Evolutionary conservation across 1,140 invertebrate genomes (phyloP), one percentile per base, ranked within the genome.

Genomic region (Heliconius hewitsoni): DNA sequence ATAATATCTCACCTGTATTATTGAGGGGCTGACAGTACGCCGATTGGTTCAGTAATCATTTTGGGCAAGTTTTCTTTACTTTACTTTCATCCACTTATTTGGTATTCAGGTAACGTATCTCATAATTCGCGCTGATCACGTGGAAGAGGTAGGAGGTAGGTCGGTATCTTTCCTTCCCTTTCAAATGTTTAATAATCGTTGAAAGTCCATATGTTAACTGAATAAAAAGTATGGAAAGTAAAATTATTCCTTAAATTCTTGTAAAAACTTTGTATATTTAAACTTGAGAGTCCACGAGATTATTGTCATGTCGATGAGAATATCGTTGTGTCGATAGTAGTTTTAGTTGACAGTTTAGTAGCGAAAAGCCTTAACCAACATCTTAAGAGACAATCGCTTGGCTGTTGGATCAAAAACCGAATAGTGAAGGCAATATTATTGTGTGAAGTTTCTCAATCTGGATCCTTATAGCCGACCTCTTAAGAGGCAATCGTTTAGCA

Each of bases 1-100:
- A 71, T 39, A 71, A 8, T 19, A 30, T 71, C 70, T 37, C 30
- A 71, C 76, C 76, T 77, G 76, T 52, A 77, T 71, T 77, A 77
- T 50, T 16, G 76, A 66, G 37, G 70, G 70, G 76, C 37, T 71
- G 76, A 71, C 76, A 77, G 76, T 70, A 77, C 76, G 70, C 76
- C 76, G 76, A 77, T 77, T 77, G 76, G 76, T 77, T 77, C 70
- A 30, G 66, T 52, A 71, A 77, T 77, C 72, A 77, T 77, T 77
- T 77, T 77, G 70, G 70, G 42, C 39, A 52, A 55, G 70, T 77
- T 77, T 70, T 60, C 52, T 30, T 55, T 60, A 11, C 39, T 46
- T 37, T 76, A 23, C 23, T 23, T 76, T 71, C 27, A 34, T 23
- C 39, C 42, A 37, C 70, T 55, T 77, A 77, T 71, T 77, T 77